Evolutionary conservation across 2,113 vertebrate species (phyloP).

Genomic region (Theristicus caerulescens): DNA sequence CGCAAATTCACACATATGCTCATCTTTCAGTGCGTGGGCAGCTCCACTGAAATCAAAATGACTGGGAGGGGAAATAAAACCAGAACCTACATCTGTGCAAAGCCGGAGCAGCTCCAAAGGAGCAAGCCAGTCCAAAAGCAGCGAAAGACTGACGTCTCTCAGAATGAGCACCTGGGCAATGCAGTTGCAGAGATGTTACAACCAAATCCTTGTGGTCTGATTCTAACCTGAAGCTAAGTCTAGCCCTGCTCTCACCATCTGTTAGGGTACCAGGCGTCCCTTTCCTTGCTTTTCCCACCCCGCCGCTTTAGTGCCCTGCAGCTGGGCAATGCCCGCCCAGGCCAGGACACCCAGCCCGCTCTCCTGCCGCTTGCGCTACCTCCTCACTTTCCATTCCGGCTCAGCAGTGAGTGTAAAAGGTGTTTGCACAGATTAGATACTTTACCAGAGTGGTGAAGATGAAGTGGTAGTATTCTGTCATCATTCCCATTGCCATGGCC

Average conservation of each 20-base stretch:
- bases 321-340: rapidly evolving
- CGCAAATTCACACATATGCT: not conserved
- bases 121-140: not conserved
- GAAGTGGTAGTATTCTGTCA: conserved; percentile 99
- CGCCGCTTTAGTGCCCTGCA: not conserved
- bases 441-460: conserved; percentile 99
- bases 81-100: not conserved
- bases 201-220: not conserved
- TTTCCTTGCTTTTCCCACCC: not conserved
- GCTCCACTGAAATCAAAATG: not conserved
- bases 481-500: conserved; percentile 99
- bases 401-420: rapidly evolving
- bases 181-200: not conserved
- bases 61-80: not conserved
- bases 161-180: rapidly evolving
- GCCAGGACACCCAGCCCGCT: not conserved
- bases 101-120: not conserved
- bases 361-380: rapidly evolving
- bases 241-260: not conserved
- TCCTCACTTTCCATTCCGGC: not conserved
- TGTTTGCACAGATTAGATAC: conserved; percentile 36
- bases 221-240: not conserved
- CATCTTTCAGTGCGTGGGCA: rapidly evolving
- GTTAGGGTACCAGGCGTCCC: not conserved
- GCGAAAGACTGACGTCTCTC: rapidly evolving